These are phyloP conservation scores for Ailuropoda melanoleuca DNA, from an alignment of 2,113 vertebrate genomes.

Conservation along the genomic window DNA sequence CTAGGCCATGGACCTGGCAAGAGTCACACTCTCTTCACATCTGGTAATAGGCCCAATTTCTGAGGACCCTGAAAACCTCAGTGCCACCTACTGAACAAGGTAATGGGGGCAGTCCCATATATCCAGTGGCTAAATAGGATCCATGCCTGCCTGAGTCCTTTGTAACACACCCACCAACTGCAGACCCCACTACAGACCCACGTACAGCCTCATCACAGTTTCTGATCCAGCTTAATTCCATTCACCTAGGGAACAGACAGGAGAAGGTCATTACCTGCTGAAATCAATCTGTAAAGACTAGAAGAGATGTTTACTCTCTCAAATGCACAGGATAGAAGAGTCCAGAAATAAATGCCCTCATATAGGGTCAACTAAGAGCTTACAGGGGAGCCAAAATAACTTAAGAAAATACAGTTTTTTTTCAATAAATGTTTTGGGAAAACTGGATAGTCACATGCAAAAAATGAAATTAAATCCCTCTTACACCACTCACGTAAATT, in stretches of 20 bases:
- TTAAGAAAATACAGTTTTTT: neutral
- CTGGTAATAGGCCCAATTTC: neutral
- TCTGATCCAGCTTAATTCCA: neutral
- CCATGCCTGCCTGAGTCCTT: neutral
- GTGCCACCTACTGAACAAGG: neutral
- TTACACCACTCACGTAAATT: neutral
- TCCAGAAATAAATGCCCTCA: neutral
- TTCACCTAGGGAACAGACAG: neutral
- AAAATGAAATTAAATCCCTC: neutral
- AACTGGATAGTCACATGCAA: neutral
- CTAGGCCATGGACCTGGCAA: neutral
- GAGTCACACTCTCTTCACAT: neutral
- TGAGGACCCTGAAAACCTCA: neutral
- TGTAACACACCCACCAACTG: neutral
- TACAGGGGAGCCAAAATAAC: neutral
- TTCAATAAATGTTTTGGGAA: neutral
- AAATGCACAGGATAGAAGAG: neutral
- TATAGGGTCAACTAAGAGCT: neutral
- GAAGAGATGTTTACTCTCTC: neutral
- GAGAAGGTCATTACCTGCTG: neutral
- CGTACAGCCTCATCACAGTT: neutral
- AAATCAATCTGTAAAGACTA: neutral
- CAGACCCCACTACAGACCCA: neutral
- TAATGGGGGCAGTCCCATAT: neutral
- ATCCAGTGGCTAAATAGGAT: neutral